Conservation (phyloP, 1,140 invertebrate species). For the Hycleus cichorii region DNA sequence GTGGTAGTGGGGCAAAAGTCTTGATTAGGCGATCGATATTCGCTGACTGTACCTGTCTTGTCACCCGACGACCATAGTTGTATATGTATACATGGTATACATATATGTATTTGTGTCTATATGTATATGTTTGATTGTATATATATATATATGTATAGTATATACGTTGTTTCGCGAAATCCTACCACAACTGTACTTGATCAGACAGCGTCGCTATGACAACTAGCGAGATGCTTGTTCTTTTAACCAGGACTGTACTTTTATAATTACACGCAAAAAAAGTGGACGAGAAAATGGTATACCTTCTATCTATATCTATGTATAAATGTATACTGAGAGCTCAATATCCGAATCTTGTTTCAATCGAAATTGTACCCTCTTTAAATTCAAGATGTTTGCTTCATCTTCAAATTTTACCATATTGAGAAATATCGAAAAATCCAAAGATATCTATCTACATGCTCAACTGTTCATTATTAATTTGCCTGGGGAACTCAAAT, state of each 20-base stretch:
- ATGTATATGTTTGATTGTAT: background rate
- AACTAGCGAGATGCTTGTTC: conserved; percentile 30
- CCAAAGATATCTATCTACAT: too few species aligned
- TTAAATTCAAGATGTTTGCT: too few species aligned
- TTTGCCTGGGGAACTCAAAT: too few species aligned
- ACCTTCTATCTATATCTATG: too few species aligned
- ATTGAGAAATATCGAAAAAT: too few species aligned
- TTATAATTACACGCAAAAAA: conserved; percentile 38
- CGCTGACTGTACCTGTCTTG: conserved; percentile 37
- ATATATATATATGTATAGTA: too few species aligned
- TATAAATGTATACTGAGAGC: too few species aligned
- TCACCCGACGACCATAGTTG: conserved; percentile 22
- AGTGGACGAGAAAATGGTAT: conserved; percentile 16
- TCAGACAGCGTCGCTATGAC: conserved; percentile 37
- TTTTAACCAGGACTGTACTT: conserved; percentile 35
- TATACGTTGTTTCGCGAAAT: conserved; percentile 32
- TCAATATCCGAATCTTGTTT: too few species aligned
- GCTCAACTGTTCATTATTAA: too few species aligned
- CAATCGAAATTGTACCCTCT: too few species aligned
- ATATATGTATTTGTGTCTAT: background rate
- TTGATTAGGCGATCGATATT: conserved; percentile 35
- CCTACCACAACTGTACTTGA: conserved; percentile 31
- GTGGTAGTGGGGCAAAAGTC: conserved; percentile 28
- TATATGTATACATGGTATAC: background rate
- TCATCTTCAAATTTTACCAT: too few species aligned